Evolutionary conservation across 2,113 vertebrate species (phyloP).

Genomic region (Pteruthius melanotis): DNA sequence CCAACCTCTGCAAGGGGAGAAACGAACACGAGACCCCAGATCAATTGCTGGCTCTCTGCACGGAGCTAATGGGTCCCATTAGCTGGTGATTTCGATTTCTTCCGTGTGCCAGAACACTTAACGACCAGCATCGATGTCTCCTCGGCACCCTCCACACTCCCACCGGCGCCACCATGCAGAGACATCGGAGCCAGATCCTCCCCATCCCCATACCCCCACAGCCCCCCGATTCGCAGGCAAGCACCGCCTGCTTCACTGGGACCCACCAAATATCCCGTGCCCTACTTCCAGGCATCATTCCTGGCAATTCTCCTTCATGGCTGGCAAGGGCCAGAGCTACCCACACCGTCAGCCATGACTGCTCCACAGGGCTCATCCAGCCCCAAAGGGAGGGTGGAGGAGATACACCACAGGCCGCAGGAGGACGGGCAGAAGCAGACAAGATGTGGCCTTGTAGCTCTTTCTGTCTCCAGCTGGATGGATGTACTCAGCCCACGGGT

Average conservation of each 20-base stretch:
- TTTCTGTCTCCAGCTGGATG: neutral
- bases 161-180: neutral
- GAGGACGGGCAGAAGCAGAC: neutral
- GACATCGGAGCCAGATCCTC: neutral
- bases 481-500: neutral
- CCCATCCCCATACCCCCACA: neutral
- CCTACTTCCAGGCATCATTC: neutral
- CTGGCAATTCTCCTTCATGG: neutral
- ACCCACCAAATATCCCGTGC: neutral
- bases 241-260: neutral
- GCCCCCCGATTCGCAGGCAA: fast-evolving
- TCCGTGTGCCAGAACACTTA: neutral
- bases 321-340: neutral
- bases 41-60: conserved; percentile 45
- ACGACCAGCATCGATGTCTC: neutral
- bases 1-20: conserved; percentile 83
- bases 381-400: neutral
- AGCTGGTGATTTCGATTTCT: conserved; percentile 29
- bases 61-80: conserved; percentile 3
- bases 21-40: conserved; percentile 36
- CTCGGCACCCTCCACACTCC: conserved; percentile 3
- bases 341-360: fast-evolving
- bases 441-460: neutral
- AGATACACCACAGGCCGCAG: fast-evolving
- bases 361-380: neutral